phyloP scores from a whole-genome alignment of 1,140 invertebrate genomes.

The Doryteuthis pealeii region DNA sequence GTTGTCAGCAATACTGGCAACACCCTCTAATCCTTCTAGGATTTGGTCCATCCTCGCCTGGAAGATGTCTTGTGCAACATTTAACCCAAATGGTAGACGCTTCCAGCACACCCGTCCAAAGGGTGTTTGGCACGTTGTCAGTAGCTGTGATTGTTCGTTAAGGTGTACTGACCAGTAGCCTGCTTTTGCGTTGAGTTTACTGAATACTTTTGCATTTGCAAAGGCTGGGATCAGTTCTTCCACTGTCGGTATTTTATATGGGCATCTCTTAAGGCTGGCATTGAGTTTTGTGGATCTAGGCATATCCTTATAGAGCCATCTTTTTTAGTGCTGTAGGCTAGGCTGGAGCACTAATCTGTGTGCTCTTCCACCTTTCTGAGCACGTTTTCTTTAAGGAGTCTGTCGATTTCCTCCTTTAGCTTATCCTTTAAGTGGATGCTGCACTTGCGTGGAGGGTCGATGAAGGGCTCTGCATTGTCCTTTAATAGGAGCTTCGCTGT shows the following conservation, averaged over 20 bases:
- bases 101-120: background rate
- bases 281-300: conserved; percentile 17
- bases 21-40: background rate
- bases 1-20: background rate
- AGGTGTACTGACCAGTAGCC: conserved; percentile 6
- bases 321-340: conserved; percentile 3
- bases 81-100: background rate
- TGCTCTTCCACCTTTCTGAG: no score
- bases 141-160: background rate
- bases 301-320: conserved; percentile 13
- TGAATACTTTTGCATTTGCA: conserved; percentile 9
- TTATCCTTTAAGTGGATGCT: conserved; percentile 11
- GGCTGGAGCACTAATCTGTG: conserved; percentile 12
- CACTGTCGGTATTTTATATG: conserved; percentile 11
- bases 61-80: conserved; percentile 3
- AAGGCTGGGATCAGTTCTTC: conserved; percentile 15
- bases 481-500: conserved; percentile 10
- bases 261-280: conserved; percentile 12
- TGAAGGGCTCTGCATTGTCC: conserved; percentile 14
- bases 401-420: conserved; percentile 13
- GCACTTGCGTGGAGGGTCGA: conserved; percentile 13
- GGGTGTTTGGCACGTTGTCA: background rate
- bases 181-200: conserved; percentile 13
- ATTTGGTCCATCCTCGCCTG: conserved; percentile 8
- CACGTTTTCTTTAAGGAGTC: conserved; percentile 9